A percentile compares a stretch with the other conserved stretches of the same genome.
These are phyloP conservation scores for Halisarca cf. caerulea DNA, from an alignment of 37 sponge, comb jelly and placozoan genomes.

Conservation along the genomic window DNA sequence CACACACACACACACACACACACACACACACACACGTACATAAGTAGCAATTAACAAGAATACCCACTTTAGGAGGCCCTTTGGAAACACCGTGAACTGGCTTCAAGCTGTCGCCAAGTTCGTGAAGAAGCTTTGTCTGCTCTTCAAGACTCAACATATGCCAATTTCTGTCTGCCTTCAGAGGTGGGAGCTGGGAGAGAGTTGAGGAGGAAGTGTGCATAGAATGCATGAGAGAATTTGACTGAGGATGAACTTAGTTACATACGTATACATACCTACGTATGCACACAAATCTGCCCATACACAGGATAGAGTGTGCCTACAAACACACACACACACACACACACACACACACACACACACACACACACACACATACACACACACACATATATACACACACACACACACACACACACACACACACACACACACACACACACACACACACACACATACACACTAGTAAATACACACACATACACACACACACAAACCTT, in stretches of 20 bases:
- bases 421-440: conserved; percentile 20
- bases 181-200: conserved; percentile 57
- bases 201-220: too few relatives aligned
- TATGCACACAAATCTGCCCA: conserved; percentile 12
- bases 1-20: too few relatives aligned
- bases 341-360: conserved; percentile 27
- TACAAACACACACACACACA: conserved; percentile 31
- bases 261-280: background rate
- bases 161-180: conserved; percentile 52
- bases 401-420: conserved; percentile 25
- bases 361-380: conserved; percentile 20
- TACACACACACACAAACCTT: conserved; percentile 47
- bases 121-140: conserved; percentile 18
- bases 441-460: conserved; percentile 23
- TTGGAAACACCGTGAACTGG: too few relatives aligned
- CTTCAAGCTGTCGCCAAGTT: conserved; percentile 28
- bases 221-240: too few relatives aligned
- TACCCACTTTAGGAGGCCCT: too few relatives aligned
- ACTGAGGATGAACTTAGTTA: background rate
- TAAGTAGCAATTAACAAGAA: too few relatives aligned
- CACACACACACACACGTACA: too few relatives aligned
- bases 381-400: conserved; percentile 29
- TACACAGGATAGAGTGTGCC: too few relatives aligned
- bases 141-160: conserved; percentile 20
- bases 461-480: background rate